These are phyloP conservation scores for Eretmochelys imbricata DNA, from an alignment of 2,113 vertebrate species.

Conservation along the genomic window DNA sequence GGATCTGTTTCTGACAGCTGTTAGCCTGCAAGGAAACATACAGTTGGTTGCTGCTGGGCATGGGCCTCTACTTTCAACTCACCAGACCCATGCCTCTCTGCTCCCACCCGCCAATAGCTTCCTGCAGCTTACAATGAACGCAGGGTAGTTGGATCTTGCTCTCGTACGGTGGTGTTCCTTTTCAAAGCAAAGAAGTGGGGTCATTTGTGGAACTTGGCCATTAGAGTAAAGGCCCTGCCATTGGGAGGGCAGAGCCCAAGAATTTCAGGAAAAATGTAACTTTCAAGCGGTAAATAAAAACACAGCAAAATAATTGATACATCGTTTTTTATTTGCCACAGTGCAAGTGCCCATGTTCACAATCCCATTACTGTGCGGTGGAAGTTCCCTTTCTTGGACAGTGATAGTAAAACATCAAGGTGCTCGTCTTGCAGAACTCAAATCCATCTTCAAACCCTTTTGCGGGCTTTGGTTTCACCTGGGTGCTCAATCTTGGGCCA, in stretches of 20 bases:
- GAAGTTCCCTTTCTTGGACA: neutral
- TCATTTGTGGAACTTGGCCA: neutral
- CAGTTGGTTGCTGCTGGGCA: neutral
- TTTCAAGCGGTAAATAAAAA: neutral
- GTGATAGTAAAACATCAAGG: too few relatives aligned
- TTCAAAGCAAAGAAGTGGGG: neutral
- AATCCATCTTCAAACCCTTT: neutral
- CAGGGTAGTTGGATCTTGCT: neutral
- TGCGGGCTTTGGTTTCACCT: neutral
- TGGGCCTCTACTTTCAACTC: neutral
- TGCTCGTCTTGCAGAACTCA: neutral
- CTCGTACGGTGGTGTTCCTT: neutral
- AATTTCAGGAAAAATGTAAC: neutral
- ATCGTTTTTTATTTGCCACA: neutral
- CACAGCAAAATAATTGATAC: neutral
- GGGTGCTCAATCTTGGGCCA: neutral
- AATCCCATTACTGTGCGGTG: neutral
- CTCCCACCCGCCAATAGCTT: neutral
- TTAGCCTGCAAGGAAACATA: neutral
- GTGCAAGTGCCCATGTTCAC: too few relatives aligned
- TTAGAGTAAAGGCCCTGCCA: neutral
- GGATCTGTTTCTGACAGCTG: neutral
- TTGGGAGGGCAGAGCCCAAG: neutral
- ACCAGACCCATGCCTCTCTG: neutral
- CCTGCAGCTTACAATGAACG: neutral